Evolutionary conservation across 1,140 invertebrate species (phyloP).

Genomic region (Schlechtendalia chinensis): DNA sequence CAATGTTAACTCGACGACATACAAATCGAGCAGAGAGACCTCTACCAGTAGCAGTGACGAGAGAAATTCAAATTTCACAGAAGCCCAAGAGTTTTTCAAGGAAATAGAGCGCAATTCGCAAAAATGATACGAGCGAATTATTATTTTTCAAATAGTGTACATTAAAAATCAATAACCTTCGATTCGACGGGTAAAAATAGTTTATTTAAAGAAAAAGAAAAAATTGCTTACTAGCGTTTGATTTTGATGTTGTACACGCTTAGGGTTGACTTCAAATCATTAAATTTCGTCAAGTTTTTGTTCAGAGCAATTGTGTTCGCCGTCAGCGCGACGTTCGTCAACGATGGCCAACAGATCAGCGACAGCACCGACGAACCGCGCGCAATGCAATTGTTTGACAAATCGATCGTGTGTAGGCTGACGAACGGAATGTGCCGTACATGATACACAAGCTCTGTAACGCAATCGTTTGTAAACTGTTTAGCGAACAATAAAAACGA

Average conservation of each 20-base stretch:
- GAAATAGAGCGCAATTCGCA: neutral
- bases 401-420: neutral
- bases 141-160: too few relatives aligned
- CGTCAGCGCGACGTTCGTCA: neutral
- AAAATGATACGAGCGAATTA: neutral
- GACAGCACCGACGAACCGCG: neutral
- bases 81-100: conserved; percentile 5
- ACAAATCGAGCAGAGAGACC: neutral
- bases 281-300: neutral
- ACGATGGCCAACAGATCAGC: conserved; percentile 10
- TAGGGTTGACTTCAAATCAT: neutral
- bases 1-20: too few relatives aligned
- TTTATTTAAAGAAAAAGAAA: too few relatives aligned
- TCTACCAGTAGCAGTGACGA: neutral
- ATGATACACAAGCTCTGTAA: neutral
- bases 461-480: neutral
- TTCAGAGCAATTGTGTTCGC: neutral
- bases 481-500: conserved; percentile 1
- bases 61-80: neutral
- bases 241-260: neutral
- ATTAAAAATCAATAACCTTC: too few relatives aligned
- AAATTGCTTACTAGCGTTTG: neutral
- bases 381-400: neutral
- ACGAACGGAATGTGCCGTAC: conserved; percentile 16
- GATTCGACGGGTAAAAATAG: too few relatives aligned